These are phyloP conservation scores for Caenorhabditis tropicalis DNA, from an alignment of 1,140 invertebrate species.

Conservation along the genomic window DNA sequence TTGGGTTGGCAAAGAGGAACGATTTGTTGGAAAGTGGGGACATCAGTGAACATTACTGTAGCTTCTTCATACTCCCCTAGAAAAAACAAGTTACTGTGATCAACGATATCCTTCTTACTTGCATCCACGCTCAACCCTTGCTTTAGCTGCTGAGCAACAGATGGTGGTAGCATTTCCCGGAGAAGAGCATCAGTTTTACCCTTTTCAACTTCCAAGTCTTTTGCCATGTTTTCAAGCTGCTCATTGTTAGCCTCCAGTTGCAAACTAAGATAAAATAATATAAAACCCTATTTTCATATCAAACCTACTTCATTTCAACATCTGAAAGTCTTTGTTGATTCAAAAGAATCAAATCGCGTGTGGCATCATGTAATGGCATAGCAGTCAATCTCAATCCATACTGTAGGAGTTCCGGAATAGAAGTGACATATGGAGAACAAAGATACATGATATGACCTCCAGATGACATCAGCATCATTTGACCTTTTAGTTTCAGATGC, in stretches of 20 bases:
- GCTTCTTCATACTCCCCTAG: slow-evolving; percentile 68
- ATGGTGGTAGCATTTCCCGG: slow-evolving; percentile 64
- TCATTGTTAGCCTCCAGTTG: slow-evolving; percentile 92
- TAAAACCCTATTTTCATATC: background rate
- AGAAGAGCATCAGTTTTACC: slow-evolving; percentile 85
- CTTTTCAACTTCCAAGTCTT: slow-evolving; percentile 92
- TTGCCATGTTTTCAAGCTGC: slow-evolving; percentile 91
- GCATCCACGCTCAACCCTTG: slow-evolving; percentile 65
- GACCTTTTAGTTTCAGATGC: slow-evolving; percentile 61
- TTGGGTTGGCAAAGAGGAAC: slow-evolving; percentile 67
- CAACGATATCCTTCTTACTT: slow-evolving; percentile 51
- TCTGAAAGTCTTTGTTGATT: slow-evolving; percentile 97
- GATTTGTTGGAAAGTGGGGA: slow-evolving; percentile 67
- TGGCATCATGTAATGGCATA: slow-evolving; percentile 94
- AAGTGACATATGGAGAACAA: slow-evolving; percentile 70
- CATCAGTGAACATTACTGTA: slow-evolving; percentile 68
- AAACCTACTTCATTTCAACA: slow-evolving; percentile 90
- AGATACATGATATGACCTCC: slow-evolving; percentile 68
- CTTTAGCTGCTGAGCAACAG: slow-evolving; percentile 70
- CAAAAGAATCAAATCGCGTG: slow-evolving; percentile 91
- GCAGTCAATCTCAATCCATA: slow-evolving; percentile 88
- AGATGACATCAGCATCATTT: slow-evolving; percentile 67
- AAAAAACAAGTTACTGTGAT: background rate
- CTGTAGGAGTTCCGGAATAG: slow-evolving; percentile 68
- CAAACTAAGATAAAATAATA: slow-evolving; percentile 50